Base-by-base conservation (phyloP, 2,113 vertebrate species). In the Megaceryle maxima region DNA sequence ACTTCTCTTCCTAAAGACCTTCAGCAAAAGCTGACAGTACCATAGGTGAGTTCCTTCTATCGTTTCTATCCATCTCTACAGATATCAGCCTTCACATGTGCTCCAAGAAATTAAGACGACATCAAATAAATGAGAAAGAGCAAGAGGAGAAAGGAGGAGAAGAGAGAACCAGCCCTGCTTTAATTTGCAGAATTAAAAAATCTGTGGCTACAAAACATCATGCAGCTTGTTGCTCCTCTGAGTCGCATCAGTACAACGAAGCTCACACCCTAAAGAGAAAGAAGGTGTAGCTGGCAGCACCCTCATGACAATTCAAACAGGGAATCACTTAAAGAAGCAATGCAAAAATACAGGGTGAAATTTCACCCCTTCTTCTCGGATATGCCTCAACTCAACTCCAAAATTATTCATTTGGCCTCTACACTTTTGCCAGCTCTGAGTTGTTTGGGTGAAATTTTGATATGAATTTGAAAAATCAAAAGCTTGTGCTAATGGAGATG, bases 161-260 rank as follows among this genome's bases (percentile, higher is more conserved):
- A 11, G 22, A 62, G 55, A 24, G 73, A 70, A 62, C 5, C 22
- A 85, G 12, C 7, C 33, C 25, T 29, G 15, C 28, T 39, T 87
- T 50, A 56, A 60, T 86, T 74, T 89, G 48, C 13, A 88, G 69
- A 88, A 90, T 35, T 46, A 95, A 97, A 93, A 97, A 72, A 28
- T 70, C 25, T 84, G 18, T 5, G 9, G 37, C 69, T 67, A 24
- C 50, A 11, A 53, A 39, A 62, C 16, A 39, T n/a, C 37, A 19
- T 12, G 22, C 55, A 67, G 26, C 41, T 67, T 94, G 80, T 67
- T 92, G 59, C 83, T 92, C 72, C 74, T 94, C 94, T 91, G 68
- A 92, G 89, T 50, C 41, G 18, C 5, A 10, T 64, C 59, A 73
- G 12, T 51, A 63, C 17, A 74, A 12, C 11, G 21, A 72, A 92